phyloP scores from a whole-genome alignment of 1,140 invertebrate species.

The Drosophila tropicalis region DNA sequence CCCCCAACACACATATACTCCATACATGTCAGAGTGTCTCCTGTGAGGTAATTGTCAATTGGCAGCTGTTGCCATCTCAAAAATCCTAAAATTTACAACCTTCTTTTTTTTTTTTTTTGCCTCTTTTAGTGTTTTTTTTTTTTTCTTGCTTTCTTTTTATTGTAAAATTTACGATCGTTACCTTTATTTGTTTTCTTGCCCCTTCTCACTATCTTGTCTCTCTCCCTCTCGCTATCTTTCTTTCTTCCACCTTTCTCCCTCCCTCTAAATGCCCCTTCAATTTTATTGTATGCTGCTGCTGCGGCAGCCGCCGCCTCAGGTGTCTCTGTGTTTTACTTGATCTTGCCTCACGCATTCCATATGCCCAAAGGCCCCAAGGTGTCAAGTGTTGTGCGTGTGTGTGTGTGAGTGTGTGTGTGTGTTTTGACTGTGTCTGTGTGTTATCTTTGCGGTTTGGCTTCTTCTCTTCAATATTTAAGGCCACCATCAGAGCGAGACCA shows the following conservation, averaged over 20 bases:
- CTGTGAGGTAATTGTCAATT: constrained; percentile 17
- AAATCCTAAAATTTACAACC: constrained; percentile 75
- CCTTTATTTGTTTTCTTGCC: constrained; percentile 50
- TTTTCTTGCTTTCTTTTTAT: constrained; percentile 29
- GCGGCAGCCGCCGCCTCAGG: constrained; percentile 14
- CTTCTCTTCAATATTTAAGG: constrained; percentile 52
- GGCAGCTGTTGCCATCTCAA: constrained; percentile 70
- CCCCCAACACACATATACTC: neutral
- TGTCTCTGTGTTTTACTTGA: constrained; percentile 12
- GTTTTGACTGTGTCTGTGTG: neutral
- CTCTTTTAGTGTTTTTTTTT: constrained; percentile 32
- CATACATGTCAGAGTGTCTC: neutral
- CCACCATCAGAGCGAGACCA: constrained; percentile 29
- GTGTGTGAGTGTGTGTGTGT: constrained; percentile 4
- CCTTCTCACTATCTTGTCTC: neutral
- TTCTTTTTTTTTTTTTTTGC: neutral
- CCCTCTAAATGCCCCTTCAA: neutral
- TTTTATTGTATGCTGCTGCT: constrained; percentile 56
- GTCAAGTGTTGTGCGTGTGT: constrained; percentile 67
- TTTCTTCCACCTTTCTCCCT: neutral
- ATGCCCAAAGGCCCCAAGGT: constrained; percentile 59
- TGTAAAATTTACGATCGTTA: constrained; percentile 68
- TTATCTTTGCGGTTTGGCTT: constrained; percentile 68
- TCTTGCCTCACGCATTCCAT: constrained; percentile 37
- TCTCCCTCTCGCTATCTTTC: neutral